phyloP scores from a whole-genome alignment of 2,888 invertebrate genomes.

The Sarcophaga variegata region DNA sequence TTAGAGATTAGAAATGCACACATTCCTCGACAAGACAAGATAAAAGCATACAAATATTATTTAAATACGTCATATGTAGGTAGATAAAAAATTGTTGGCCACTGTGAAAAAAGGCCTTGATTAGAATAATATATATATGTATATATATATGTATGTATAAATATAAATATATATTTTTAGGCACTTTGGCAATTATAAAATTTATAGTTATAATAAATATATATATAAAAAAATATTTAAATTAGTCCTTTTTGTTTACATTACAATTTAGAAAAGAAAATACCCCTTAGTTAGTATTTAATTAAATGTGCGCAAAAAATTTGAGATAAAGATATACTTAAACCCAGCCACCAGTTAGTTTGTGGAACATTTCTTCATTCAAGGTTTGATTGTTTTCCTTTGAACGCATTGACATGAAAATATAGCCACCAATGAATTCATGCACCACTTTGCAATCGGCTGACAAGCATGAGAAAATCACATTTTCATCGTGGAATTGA shows the following conservation, averaged over 20 bases:
- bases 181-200: constrained; percentile 65
- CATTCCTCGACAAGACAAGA: constrained; percentile 39
- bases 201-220: constrained; percentile 11
- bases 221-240: not conserved
- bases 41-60: constrained; percentile 41
- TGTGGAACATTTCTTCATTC: constrained; percentile 98
- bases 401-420: constrained; percentile 98
- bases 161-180: constrained; percentile 30
- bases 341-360: constrained; percentile 97
- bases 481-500: constrained; percentile 96
- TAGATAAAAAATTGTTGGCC: constrained; percentile 22
- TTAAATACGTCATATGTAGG: not conserved
- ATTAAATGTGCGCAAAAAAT: constrained; percentile 50
- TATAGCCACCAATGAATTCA: constrained; percentile 99
- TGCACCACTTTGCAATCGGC: constrained; percentile 99
- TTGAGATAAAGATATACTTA: constrained; percentile 44
- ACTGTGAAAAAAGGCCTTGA: constrained; percentile 15
- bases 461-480: constrained; percentile 96
- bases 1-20: constrained; percentile 46
- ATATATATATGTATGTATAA: not conserved
- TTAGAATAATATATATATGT: constrained; percentile 9
- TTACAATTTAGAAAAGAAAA: constrained; percentile 18
- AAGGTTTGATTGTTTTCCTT: constrained; percentile 98
- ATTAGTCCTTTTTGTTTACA: constrained; percentile 26
- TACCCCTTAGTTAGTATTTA: constrained; percentile 33